phyloP scores from a whole-genome alignment of 2,797 vertebrate genomes.

The Acanthis flammea region DNA sequence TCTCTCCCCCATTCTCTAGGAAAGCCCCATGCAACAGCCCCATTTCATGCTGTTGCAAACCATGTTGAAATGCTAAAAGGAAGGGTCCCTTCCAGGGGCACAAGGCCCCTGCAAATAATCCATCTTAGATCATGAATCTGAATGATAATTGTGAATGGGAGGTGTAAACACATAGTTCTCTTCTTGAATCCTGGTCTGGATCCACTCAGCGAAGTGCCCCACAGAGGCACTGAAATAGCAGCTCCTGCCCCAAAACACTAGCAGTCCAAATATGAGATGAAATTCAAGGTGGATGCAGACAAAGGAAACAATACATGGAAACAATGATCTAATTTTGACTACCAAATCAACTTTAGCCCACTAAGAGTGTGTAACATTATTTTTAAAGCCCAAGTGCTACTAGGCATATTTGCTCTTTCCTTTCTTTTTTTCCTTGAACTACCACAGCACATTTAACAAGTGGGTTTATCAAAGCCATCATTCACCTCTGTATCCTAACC shows the following conservation, averaged over 20 bases:
- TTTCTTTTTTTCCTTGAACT: background rate
- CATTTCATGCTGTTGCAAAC: background rate
- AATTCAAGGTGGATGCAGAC: background rate
- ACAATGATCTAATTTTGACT: background rate
- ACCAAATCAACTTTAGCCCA: background rate
- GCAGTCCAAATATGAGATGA: background rate
- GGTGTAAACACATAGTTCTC: background rate
- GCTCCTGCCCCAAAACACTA: background rate
- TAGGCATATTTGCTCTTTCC: background rate
- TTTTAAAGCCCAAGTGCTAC: background rate
- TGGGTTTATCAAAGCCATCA: background rate
- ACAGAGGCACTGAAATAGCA: background rate
- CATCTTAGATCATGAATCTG: background rate
- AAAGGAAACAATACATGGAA: background rate
- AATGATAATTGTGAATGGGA: background rate
- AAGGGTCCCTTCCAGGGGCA: background rate
- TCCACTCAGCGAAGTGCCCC: background rate
- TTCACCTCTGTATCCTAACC: background rate
- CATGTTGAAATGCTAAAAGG: background rate
- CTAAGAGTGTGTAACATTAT: background rate
- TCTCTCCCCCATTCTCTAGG: background rate
- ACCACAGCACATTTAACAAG: background rate
- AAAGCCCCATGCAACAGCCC: background rate
- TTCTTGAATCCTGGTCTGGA: background rate
- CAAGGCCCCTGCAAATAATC: background rate